These are phyloP conservation scores for Cyanoliseus patagonus DNA, from an alignment of 2,113 vertebrate genomes.

Conservation along the genomic window DNA sequence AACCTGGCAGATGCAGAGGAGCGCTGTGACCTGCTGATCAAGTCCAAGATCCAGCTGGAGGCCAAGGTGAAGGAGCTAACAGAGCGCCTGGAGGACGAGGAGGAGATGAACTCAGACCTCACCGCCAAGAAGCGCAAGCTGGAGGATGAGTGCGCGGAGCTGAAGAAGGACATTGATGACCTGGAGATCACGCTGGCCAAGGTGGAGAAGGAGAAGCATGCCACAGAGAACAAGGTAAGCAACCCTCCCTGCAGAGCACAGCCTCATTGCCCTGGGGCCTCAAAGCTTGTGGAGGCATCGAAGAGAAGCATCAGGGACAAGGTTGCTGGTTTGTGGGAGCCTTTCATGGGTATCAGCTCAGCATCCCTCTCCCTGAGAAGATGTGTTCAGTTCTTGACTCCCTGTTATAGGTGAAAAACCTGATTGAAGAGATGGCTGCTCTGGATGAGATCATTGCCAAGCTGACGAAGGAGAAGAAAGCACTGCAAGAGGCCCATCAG, in stretches of 20 bases:
- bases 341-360: background rate
- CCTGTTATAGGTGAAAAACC: conserved; percentile 87
- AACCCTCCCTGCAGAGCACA: background rate
- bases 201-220: conserved; percentile 94
- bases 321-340: background rate
- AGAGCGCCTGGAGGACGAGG: conserved; percentile 90
- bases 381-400: background rate
- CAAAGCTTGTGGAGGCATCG: background rate
- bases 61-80: conserved; percentile 88
- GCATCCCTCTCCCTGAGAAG: background rate
- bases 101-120: conserved; percentile 86
- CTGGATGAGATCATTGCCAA: conserved; percentile 88
- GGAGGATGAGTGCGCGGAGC: conserved; percentile 90
- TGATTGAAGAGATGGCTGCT: conserved; percentile 90
- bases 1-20: conserved; percentile 92
- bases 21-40: conserved; percentile 92
- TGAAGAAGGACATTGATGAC: conserved; percentile 95
- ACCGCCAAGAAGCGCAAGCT: conserved; percentile 88
- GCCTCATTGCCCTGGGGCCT: background rate
- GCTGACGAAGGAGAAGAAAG: conserved; percentile 92
- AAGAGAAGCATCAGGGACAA: background rate
- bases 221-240: conserved; percentile 91
- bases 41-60: conserved; percentile 92
- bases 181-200: conserved; percentile 92
- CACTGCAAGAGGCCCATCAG: conserved; percentile 89